These are phyloP conservation scores for Origma solitaria DNA, from an alignment of 2,113 vertebrate species.

Conservation along the genomic window DNA sequence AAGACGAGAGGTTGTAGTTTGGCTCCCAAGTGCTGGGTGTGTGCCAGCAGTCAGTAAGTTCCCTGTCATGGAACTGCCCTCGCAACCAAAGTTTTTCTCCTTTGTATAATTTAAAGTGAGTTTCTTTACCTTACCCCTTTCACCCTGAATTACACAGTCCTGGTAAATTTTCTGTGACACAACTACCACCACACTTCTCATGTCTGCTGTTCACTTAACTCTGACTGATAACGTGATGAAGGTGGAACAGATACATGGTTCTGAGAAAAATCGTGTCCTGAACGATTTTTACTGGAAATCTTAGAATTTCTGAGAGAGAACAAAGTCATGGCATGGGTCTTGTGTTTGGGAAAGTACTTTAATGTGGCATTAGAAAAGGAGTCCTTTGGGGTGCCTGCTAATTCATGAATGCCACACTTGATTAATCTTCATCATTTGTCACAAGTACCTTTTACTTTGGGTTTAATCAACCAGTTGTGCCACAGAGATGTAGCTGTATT, in stretches of 20 bases:
- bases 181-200: background rate
- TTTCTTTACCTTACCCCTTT: background rate
- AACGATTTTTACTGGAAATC: background rate
- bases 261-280: background rate
- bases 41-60: background rate
- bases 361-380: background rate
- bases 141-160: background rate
- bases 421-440: background rate
- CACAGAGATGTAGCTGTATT: background rate
- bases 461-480: background rate
- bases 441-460: background rate
- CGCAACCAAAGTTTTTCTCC: background rate
- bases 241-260: background rate
- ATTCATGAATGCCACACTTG: background rate
- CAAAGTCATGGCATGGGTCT: background rate
- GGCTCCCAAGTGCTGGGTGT: background rate
- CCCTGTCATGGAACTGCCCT: background rate
- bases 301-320: background rate
- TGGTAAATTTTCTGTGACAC: background rate
- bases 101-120: background rate
- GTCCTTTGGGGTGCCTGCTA: background rate
- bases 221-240: background rate
- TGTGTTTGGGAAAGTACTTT: background rate
- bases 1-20: background rate
- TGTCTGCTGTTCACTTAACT: background rate